Evolutionary conservation across 1,140 invertebrate species (phyloP), one percentile per base, ranked within the genome.

Genomic region (Wasmannia auropunctata): DNA sequence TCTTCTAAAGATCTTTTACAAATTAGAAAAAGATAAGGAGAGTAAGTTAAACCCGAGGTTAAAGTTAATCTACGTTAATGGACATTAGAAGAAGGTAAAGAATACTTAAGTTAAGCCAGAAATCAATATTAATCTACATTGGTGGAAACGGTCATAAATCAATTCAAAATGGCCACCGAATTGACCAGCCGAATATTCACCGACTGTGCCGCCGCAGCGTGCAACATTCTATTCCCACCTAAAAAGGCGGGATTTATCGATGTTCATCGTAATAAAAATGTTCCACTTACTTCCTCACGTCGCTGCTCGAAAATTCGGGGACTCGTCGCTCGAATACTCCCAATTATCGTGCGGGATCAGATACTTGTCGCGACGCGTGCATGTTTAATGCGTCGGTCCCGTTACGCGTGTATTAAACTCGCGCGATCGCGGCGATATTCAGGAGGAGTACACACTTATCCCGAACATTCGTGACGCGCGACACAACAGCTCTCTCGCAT

Each of bases 91-190:
- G n/a, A n/a, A n/a, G n/a, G n/a, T n/a, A n/a, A n/a, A n/a, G n/a
- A n/a, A n/a, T n/a, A n/a, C n/a, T n/a, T n/a, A n/a, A n/a, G n/a
- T n/a, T n/a, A n/a, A n/a, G n/a, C n/a, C n/a, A n/a, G n/a, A n/a
- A n/a, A n/a, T n/a, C n/a, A n/a, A n/a, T n/a, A n/a, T n/a, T n/a
- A n/a, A n/a, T n/a, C n/a, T n/a, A n/a, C n/a, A n/a, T n/a, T n/a
- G n/a, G n/a, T n/a, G n/a, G n/a, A n/a, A n/a, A n/a, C n/a, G n/a
- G n/a, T n/a, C n/a, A n/a, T 49, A 46, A 63, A 79, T 65, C 16
- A 19, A 67, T 58, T 51, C 22, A 80, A 79, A 51, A 80, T 80
- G 60, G 31, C 46, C 31, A 54, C n/a, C 31, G 19, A 67, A 80
- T 51, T 25, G 25, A 19, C 16, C 10, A 25, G 4, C 1, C 16